Base-by-base conservation (phyloP, 2,888 invertebrate genomes). In the Cerastis rubricosa region DNA sequence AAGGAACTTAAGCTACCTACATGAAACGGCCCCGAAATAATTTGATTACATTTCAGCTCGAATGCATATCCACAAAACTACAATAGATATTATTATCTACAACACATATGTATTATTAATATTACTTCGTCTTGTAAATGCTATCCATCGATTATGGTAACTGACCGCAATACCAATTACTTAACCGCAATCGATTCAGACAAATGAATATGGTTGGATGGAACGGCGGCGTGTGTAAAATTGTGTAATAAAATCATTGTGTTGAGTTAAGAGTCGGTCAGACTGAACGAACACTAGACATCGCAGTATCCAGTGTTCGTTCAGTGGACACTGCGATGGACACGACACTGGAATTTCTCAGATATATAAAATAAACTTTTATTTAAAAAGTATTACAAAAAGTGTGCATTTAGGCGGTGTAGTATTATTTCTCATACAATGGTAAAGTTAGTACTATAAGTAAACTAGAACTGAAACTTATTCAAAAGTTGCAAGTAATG, bases 91-190 rank as follows among this genome's bases (percentile, higher is more conserved):
- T n/a, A n/a, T n/a, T n/a, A n/a, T n/a, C 49, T 78, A 71, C 5
- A 0, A n/a, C 47, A 9, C 4, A 47, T 17, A 35, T 22, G 22
- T 51, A 63, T 59, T 59, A 57, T 57, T 68, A 59, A 73, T 80
- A 73, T 73, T 51, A 76, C 64, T 77, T 61, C 66, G 76, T 74
- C 74, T 78, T 66, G 25, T 65, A 22, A 73, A 63, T 12, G 51
- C 66, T 65, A 71, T 68, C 63, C 75, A 57, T 67, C 76, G 61
- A 64, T 63, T 69, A 61, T 14, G 47, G 35, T 19, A 49, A 69
- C 71, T 59, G 65, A 66, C 71, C 69, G 19, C 74, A 76, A 78
- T 76, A 68, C 65, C 79, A 84, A 87, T 86, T 85, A 87, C 87
- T 85, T 79, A 79, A n/a, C 87, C 75, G 25, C 77, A 77, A 68